Percentiles rank a stretch among this genome's conserved stretches.
These are phyloP conservation scores for Centrocercus urophasianus DNA, from an alignment of 2,113 vertebrate genomes.

Conservation along the genomic window DNA sequence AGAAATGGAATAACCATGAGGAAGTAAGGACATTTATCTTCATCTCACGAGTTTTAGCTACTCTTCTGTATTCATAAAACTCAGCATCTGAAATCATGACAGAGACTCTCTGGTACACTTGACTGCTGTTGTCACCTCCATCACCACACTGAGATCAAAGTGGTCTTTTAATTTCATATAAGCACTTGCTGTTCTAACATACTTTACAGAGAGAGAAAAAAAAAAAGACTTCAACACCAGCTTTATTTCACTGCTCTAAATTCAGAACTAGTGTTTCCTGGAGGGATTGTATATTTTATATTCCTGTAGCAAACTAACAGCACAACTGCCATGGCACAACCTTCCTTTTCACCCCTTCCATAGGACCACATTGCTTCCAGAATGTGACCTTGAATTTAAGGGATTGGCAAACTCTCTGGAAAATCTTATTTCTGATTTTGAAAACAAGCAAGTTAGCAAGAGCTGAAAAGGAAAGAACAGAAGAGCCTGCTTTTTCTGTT, in stretches of 20 bases:
- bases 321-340: not conserved
- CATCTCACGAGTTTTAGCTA: not conserved
- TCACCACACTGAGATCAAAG: not conserved
- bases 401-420: not conserved
- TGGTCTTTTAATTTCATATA: not conserved
- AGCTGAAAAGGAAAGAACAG: not conserved
- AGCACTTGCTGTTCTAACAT: not conserved
- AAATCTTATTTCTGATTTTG: not conserved
- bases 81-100: constrained; percentile 9
- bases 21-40: not conserved
- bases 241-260: not conserved
- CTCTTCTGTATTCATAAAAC: not conserved
- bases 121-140: not conserved
- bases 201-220: not conserved
- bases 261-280: not conserved
- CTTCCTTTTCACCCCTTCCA: not conserved
- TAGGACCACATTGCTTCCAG: not conserved
- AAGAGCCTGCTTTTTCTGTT: not conserved
- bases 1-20: not conserved
- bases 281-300: not conserved
- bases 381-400: not conserved
- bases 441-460: not conserved
- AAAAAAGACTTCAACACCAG: not conserved
- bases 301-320: not conserved
- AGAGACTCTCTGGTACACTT: not conserved